Evolutionary conservation across 2,113 vertebrate species (phyloP).

Genomic region (Psilopogon haemacephalus): DNA sequence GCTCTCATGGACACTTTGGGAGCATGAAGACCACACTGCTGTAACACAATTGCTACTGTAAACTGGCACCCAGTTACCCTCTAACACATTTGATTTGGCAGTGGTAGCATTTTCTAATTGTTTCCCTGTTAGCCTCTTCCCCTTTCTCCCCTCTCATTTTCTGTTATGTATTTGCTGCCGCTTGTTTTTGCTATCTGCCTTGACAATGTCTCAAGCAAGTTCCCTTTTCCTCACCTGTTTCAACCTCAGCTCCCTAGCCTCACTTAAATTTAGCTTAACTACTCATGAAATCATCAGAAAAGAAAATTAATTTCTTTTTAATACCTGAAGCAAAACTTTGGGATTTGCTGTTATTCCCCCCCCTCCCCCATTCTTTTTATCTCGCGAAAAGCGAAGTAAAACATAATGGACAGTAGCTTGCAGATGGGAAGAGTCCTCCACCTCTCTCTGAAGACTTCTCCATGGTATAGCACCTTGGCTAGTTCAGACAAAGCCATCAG

Average conservation of each 20-base stretch:
- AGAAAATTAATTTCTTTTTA: background rate
- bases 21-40: background rate
- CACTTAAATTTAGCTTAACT: slow-evolving; percentile 35
- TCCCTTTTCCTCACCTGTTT: background rate
- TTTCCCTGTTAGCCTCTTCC: slow-evolving; percentile 3
- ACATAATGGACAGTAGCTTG: background rate
- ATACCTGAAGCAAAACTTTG: background rate
- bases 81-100: background rate
- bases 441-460: background rate
- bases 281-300: background rate
- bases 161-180: slow-evolving; percentile 1
- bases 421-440: background rate
- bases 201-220: slow-evolving; percentile 42
- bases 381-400: background rate
- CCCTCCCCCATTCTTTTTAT: background rate
- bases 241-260: background rate
- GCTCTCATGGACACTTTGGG: background rate
- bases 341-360: background rate
- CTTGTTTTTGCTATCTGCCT: background rate
- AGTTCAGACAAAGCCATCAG: background rate
- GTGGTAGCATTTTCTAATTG: slow-evolving; percentile 20
- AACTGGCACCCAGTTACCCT: background rate
- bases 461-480: background rate
- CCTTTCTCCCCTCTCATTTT: slow-evolving; percentile 28
- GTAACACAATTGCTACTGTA: background rate